Conservation (phyloP, 2,113 vertebrate genomes). For the Lipotes vexillifer region DNA sequence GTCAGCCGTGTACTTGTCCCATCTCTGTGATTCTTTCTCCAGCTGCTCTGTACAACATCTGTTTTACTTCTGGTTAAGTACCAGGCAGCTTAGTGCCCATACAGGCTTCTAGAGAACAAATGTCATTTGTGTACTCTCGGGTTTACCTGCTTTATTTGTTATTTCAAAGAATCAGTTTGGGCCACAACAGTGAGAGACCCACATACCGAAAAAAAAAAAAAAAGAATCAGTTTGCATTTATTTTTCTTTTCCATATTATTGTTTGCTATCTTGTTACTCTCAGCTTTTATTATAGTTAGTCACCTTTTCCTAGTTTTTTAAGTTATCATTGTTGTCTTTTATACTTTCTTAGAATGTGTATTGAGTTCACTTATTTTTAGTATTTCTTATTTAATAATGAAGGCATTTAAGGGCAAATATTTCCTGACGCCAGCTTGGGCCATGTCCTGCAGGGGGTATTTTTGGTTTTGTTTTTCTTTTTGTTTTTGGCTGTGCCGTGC, state of each 20-base stretch:
- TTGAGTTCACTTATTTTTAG: neutral
- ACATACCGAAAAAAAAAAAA: too few species aligned
- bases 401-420: neutral
- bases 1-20: fast-evolving
- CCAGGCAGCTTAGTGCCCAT: neutral
- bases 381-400: neutral
- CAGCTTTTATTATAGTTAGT: neutral
- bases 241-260: neutral
- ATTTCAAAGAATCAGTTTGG: neutral
- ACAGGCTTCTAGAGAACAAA: neutral
- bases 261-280: neutral
- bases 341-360: neutral
- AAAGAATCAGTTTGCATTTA: neutral
- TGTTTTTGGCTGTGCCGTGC: too few species aligned
- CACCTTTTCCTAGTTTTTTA: neutral
- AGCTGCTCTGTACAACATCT: neutral
- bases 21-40: neutral
- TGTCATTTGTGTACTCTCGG: neutral
- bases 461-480: too few species aligned
- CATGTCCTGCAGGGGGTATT: neutral
- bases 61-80: neutral
- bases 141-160: neutral
- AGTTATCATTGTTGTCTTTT: neutral
- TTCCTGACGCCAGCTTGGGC: neutral
- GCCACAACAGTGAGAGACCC: too few species aligned